Conservation (phyloP, 2,113 vertebrate genomes). For the Salvelinus fontinalis region DNA sequence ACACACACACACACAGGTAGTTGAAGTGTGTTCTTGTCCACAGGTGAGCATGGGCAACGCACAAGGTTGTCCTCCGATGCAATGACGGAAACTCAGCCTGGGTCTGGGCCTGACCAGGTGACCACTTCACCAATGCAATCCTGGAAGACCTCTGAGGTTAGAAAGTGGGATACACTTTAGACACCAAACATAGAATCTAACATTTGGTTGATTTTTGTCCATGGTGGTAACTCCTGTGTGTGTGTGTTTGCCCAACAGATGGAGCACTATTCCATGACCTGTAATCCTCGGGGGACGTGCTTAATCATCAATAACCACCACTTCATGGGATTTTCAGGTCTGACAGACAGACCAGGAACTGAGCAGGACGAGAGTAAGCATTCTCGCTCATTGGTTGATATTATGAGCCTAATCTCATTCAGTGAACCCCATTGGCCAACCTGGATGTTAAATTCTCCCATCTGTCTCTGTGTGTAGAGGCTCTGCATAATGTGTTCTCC, state of each 20-base stretch:
- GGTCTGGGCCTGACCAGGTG: not conserved
- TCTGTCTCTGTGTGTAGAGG: conserved; percentile 53
- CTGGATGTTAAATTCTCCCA: too few species aligned
- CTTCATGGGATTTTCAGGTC: rapidly evolving
- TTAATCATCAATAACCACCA: conserved; percentile 66
- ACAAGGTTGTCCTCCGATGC: not conserved
- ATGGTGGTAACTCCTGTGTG: not conserved
- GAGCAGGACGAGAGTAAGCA: conserved; percentile 55
- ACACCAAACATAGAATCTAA: too few species aligned
- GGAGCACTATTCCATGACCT: conserved; percentile 46
- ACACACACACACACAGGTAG: not conserved
- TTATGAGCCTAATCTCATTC: too few species aligned
- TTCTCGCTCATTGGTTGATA: not conserved
- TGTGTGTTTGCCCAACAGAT: conserved; percentile 35
- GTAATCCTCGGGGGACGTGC: conserved; percentile 58
- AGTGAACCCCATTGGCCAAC: too few species aligned
- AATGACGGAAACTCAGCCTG: not conserved
- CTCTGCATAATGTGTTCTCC: conserved; percentile 62
- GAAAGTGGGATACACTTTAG: too few species aligned
- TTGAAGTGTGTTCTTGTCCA: not conserved
- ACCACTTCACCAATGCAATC: not conserved
- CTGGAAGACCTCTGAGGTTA: not conserved
- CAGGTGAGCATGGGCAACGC: not conserved
- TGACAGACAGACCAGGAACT: conserved; percentile 34
- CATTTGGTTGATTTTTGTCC: too few species aligned